Evolutionary conservation across 2,797 vertebrate genomes (phyloP).

Genomic region (Oreochromis grahami): DNA sequence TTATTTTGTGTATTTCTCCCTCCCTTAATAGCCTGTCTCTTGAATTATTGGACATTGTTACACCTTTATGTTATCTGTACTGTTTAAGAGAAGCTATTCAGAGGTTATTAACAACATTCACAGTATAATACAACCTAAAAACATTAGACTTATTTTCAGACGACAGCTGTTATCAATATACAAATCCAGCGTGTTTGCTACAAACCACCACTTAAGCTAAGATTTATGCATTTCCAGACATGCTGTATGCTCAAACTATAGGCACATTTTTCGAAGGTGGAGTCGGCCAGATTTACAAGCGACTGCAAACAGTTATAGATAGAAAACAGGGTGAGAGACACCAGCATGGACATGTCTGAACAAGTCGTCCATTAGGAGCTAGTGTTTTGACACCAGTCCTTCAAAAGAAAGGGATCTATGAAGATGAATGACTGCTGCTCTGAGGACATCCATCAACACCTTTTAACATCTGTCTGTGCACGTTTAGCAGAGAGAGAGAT

Average conservation of each 20-base stretch:
- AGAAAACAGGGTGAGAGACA: conserved; percentile 29
- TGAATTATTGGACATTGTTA: neutral
- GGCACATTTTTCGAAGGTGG: neutral
- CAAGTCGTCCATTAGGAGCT: conserved; percentile 64
- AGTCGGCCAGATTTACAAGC: neutral
- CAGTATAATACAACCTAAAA: neutral
- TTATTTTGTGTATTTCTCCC: neutral
- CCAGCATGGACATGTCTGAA: conserved; percentile 58
- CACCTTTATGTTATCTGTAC: neutral
- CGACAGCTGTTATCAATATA: neutral
- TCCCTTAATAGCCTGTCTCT: neutral
- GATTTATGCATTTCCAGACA: neutral
- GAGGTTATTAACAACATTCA: neutral
- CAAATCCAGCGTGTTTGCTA: neutral
- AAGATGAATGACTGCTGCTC: conserved; percentile 60
- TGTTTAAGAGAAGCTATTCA: neutral
- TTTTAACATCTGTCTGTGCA: conserved; percentile 66
- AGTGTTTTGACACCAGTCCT: conserved; percentile 68
- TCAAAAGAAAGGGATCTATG: conserved; percentile 66
- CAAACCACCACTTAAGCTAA: neutral
- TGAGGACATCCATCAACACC: conserved; percentile 71
- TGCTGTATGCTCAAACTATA: neutral
- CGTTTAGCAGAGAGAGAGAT: conserved; percentile 25
- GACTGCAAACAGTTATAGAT: neutral
- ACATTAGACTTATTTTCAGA: neutral